These are phyloP conservation scores for Metalampra italica DNA, from an alignment of 2,888 invertebrate species.

Conservation along the genomic window DNA sequence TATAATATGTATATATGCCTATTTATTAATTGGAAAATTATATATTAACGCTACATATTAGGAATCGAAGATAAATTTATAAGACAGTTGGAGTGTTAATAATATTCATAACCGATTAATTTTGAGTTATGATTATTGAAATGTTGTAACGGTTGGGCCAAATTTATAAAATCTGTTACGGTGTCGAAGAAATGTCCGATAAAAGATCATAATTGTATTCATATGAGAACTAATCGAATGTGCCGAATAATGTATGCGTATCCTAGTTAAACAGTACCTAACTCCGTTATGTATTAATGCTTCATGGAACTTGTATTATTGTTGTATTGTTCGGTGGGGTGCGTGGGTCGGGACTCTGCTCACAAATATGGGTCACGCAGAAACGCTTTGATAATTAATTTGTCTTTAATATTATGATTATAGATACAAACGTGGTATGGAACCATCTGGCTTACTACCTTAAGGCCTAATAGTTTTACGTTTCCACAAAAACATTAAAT, in stretches of 20 bases:
- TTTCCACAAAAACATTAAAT: background rate
- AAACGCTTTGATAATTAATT: slow-evolving; percentile 33
- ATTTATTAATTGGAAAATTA: background rate
- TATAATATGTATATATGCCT: no score
- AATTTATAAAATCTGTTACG: slow-evolving; percentile 30
- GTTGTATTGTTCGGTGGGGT: slow-evolving; percentile 46
- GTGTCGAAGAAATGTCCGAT: slow-evolving; percentile 27
- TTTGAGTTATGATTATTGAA: slow-evolving; percentile 6
- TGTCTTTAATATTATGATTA: slow-evolving; percentile 15
- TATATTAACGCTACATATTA: slow-evolving; percentile 2
- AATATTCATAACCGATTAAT: slow-evolving; percentile 6
- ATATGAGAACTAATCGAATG: slow-evolving; percentile 49
- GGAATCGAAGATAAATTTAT: slow-evolving; percentile 1
- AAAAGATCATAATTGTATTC: slow-evolving; percentile 58
- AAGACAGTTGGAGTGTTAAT: background rate
- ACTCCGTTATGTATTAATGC: slow-evolving; percentile 37
- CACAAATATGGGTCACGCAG: slow-evolving; percentile 38
- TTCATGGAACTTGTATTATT: slow-evolving; percentile 37
- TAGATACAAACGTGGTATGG: background rate
- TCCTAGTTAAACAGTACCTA: slow-evolving; percentile 33
- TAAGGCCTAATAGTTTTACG: no score
- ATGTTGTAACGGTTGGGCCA: slow-evolving; percentile 26
- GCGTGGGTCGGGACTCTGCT: slow-evolving; percentile 38
- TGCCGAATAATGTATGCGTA: slow-evolving; percentile 37
- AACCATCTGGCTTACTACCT: background rate